Conservation (phyloP, 2,797 vertebrate species). For the Psittacula derbiana region DNA sequence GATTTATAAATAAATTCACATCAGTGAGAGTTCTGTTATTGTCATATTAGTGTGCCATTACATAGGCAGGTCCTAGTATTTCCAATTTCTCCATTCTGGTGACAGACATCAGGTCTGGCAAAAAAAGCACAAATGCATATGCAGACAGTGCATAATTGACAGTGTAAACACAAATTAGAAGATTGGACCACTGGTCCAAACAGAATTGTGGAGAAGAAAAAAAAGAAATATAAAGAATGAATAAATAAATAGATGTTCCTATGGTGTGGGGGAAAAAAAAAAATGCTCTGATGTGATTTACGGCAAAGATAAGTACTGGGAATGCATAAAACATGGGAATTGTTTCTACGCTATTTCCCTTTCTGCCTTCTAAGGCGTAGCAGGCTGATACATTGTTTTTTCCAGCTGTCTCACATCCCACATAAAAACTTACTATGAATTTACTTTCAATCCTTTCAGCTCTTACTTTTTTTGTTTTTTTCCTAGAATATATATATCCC, state of each 20-base stretch:
- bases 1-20: not conserved
- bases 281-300: not conserved
- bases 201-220: not conserved
- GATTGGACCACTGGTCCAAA: not conserved
- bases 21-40: not conserved
- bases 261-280: not conserved
- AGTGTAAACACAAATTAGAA: not conserved
- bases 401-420: not conserved
- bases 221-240: not conserved
- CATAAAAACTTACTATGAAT: not conserved
- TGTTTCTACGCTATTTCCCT: not conserved
- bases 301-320: not conserved
- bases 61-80: fast-evolving
- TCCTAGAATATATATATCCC: not conserved
- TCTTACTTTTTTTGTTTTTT: not conserved
- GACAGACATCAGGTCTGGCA: not conserved
- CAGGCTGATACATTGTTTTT: not conserved
- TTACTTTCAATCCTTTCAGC: not conserved
- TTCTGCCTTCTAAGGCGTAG: not conserved
- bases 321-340: not conserved
- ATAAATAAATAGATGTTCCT: not conserved
- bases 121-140: not conserved
- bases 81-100: not conserved
- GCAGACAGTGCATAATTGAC: not conserved
- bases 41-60: not conserved